A percentile compares a stretch with the other conserved stretches of the same genome.
Evolutionary conservation across 2,113 vertebrate species (phyloP).

Genomic region (Triplophysa dalaica): DNA sequence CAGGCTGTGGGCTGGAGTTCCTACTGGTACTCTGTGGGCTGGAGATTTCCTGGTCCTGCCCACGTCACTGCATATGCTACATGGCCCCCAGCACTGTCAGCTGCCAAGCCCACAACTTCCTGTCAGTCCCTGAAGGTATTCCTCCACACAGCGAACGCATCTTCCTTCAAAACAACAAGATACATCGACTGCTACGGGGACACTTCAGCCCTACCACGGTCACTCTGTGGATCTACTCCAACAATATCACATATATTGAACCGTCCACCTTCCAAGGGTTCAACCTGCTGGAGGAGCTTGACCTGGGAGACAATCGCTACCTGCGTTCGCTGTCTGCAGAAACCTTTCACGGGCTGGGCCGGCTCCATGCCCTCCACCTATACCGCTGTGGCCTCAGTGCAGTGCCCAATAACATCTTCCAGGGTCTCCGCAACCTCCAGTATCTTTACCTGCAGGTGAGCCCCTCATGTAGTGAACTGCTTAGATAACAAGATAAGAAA

Average conservation of each 20-base stretch:
- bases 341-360: constrained; percentile 91
- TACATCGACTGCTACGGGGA: constrained; percentile 85
- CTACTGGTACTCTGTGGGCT: constrained; percentile 90
- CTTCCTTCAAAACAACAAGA: constrained; percentile 98
- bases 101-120: constrained; percentile 97
- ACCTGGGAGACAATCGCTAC: constrained; percentile 96
- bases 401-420: constrained; percentile 88
- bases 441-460: constrained; percentile 94
- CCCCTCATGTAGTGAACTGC: constrained; percentile 64
- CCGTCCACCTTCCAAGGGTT: constrained; percentile 92
- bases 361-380: constrained; percentile 91
- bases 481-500: not conserved
- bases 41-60: constrained; percentile 83
- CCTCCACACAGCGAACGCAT: constrained; percentile 92
- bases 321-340: constrained; percentile 88
- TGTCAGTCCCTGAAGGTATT: constrained; percentile 90
- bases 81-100: constrained; percentile 93
- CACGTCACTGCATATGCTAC: constrained; percentile 95
- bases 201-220: constrained; percentile 92
- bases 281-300: constrained; percentile 89
- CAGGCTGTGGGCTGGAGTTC: constrained; percentile 87
- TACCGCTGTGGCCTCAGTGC: constrained; percentile 91
- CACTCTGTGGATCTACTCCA: constrained; percentile 98
- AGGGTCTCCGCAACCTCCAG: constrained; percentile 93
- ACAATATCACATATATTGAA: constrained; percentile 95